Conservation (phyloP, 2,113 vertebrate species). For the Danio rerio region GRCz12tu NC_133198.1:50108501-50109000, state of each 20-base stretch:
- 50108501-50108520: too few relatives aligned
- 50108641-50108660: not conserved
- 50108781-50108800: constrained; percentile 61
- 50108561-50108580: too few relatives aligned
- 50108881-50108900: constrained; percentile 19
- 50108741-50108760: constrained; percentile 35
- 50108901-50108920: not conserved
- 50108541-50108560: too few relatives aligned
- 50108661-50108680: not conserved
- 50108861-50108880: constrained; percentile 70
- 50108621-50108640: not conserved
- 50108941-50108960: too few relatives aligned
- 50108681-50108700: too few relatives aligned
- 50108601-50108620: not conserved
- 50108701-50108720: too few relatives aligned
- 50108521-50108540: too few relatives aligned
- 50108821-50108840: constrained; percentile 78
- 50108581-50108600: too few relatives aligned
- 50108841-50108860: constrained; percentile 79
- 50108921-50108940: not conserved
- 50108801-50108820: constrained; percentile 75
- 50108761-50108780: constrained; percentile 64
- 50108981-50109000: too few relatives aligned
- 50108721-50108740: not conserved
- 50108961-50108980: too few relatives aligned